Conservation (phyloP, 92 coral and sea anemone species). For the Epizoanthus scotinus region DNA sequence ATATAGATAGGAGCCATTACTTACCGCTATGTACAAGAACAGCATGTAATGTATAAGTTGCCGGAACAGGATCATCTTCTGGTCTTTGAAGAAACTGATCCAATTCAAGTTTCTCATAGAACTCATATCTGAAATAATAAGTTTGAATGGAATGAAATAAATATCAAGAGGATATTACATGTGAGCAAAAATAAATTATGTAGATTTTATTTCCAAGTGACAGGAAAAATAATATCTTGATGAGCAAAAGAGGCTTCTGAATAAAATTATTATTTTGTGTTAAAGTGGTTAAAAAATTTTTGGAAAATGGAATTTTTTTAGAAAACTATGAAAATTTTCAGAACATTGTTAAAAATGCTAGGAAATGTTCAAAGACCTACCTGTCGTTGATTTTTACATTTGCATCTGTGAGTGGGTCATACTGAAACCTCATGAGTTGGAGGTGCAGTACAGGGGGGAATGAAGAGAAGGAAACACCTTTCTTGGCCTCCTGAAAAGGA, state of each 20-base stretch:
- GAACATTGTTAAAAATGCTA: too few species aligned
- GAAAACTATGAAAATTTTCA: too few species aligned
- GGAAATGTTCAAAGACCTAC: slow-evolving; percentile 38
- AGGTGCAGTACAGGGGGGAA: slow-evolving; percentile 95
- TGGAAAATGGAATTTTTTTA: too few species aligned
- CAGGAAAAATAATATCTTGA: too few species aligned
- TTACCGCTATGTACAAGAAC: slow-evolving; percentile 99
- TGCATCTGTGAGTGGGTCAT: slow-evolving; percentile 94
- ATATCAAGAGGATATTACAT: background rate
- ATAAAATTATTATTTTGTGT: too few species aligned
- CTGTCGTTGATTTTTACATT: slow-evolving; percentile 99
- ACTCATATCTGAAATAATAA: slow-evolving; percentile 76
- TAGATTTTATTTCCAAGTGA: too few species aligned
- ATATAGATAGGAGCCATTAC: slow-evolving; percentile 13
- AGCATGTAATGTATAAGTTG: slow-evolving; percentile 87
- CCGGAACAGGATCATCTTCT: slow-evolving; percentile 50
- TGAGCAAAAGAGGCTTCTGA: too few species aligned
- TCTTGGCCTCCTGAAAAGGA: slow-evolving; percentile 86
- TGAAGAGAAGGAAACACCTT: slow-evolving; percentile 84
- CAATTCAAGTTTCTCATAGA: slow-evolving; percentile 89
- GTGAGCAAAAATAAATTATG: background rate
- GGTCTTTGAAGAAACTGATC: slow-evolving; percentile 84
- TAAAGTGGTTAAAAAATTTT: too few species aligned
- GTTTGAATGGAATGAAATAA: background rate
- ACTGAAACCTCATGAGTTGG: slow-evolving; percentile 97